These are phyloP conservation scores for Caradrina clavipalpis DNA, from an alignment of 2,888 invertebrate genomes.

Conservation along the genomic window DNA sequence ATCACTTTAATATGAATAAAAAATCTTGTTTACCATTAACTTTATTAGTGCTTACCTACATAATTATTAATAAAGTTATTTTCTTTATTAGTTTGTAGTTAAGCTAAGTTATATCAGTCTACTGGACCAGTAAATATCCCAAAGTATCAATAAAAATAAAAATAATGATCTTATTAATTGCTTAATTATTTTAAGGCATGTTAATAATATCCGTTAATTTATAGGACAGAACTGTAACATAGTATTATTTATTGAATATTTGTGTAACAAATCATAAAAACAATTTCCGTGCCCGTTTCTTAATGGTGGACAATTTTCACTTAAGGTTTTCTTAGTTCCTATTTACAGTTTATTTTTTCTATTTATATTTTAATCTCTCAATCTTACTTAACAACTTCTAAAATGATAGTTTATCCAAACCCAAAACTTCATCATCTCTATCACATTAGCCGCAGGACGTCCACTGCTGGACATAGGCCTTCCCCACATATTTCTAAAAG, in stretches of 20 bases:
- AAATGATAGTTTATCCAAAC: too few species aligned
- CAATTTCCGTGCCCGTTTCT: constrained; percentile 31
- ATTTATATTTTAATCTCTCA: not conserved
- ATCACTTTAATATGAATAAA: constrained; percentile 7
- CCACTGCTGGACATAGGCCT: too few species aligned
- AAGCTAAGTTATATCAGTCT: not conserved
- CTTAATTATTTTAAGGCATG: constrained; percentile 27
- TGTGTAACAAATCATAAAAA: constrained; percentile 16
- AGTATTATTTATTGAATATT: constrained; percentile 10
- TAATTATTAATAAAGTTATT: constrained; percentile 17
- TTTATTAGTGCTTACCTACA: constrained; percentile 1
- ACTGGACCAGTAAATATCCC: constrained; percentile 6
- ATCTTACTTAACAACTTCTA: not conserved
- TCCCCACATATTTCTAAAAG: too few species aligned
- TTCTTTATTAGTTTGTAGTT: not conserved
- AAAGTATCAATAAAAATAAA: constrained; percentile 35
- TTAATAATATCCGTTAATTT: constrained; percentile 31
- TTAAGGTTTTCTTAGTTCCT: not conserved
- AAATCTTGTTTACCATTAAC: constrained; percentile 1
- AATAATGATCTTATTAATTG: constrained; percentile 30
- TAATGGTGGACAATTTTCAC: not conserved
- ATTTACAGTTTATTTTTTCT: not conserved
- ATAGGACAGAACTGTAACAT: constrained; percentile 11
- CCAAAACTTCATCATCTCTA: too few species aligned
- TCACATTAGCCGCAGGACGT: too few species aligned